phyloP scores from a whole-genome alignment of 1,140 invertebrate genomes.

The Drosophila pseudoananassae region DNA sequence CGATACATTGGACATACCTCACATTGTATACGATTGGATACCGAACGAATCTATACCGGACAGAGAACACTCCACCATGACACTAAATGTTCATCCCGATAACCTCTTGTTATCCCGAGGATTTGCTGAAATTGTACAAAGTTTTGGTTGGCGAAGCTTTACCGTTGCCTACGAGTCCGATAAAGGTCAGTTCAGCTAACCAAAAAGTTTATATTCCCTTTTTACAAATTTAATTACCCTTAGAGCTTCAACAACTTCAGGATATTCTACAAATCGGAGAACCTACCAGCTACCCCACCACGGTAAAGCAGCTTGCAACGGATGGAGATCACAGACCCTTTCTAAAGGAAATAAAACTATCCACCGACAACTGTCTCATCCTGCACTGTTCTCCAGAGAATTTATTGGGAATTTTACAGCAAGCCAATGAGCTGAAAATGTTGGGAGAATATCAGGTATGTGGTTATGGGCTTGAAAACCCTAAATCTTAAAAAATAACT shows the following conservation, averaged over 20 bases:
- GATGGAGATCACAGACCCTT: constrained; percentile 89
- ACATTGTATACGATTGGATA: constrained; percentile 89
- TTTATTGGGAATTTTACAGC: constrained; percentile 88
- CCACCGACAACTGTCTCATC: constrained; percentile 90
- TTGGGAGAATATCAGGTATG: constrained; percentile 90
- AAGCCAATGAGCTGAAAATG: constrained; percentile 93
- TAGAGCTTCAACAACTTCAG: constrained; percentile 92
- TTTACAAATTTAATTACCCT: not conserved
- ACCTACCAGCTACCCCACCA: constrained; percentile 86
- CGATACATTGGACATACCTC: constrained; percentile 89
- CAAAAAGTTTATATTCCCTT: not conserved
- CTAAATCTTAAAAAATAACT: not conserved
- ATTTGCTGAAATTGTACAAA: constrained; percentile 89
- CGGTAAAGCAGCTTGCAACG: constrained; percentile 86
- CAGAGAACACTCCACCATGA: constrained; percentile 84
- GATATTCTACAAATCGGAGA: constrained; percentile 90
- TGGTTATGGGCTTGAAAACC: not conserved
- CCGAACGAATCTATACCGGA: constrained; percentile 86
- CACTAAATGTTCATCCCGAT: constrained; percentile 91
- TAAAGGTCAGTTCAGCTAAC: constrained; percentile 83
- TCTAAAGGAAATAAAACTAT: constrained; percentile 90
- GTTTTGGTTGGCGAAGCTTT: constrained; percentile 91
- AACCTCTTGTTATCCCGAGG: constrained; percentile 89
- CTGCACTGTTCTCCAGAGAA: constrained; percentile 90
- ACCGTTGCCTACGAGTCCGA: constrained; percentile 93